These are phyloP conservation scores for Aepyceros melampus DNA, from an alignment of 2,113 vertebrate species.

Conservation along the genomic window DNA sequence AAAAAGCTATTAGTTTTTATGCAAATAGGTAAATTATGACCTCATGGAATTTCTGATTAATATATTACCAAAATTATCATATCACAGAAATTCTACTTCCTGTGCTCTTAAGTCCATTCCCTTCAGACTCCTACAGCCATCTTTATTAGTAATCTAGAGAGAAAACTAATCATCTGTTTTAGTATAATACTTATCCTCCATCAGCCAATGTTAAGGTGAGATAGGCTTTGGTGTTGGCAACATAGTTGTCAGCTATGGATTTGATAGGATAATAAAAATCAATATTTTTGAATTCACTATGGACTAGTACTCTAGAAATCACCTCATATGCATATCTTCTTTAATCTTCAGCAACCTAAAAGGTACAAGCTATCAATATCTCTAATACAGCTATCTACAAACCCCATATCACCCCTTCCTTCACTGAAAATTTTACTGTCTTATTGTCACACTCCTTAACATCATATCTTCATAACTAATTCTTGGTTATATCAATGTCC, in stretches of 20 bases:
- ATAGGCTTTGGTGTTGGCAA: neutral
- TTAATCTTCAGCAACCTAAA: neutral
- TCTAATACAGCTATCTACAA: neutral
- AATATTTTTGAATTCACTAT: neutral
- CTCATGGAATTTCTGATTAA: neutral
- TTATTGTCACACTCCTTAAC: neutral
- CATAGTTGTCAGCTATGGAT: neutral
- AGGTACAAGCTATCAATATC: neutral
- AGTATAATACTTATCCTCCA: neutral
- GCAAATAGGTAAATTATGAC: neutral
- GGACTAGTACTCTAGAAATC: neutral
- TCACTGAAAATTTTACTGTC: neutral
- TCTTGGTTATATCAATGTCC: neutral
- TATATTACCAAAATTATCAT: neutral
- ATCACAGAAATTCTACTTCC: neutral
- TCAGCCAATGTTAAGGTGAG: neutral
- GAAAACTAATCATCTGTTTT: neutral
- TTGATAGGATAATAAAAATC: neutral
- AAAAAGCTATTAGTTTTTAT: neutral
- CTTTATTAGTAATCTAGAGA: neutral
- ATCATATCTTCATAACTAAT: neutral
- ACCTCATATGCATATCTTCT: neutral
- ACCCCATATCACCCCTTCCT: neutral
- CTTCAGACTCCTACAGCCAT: neutral
- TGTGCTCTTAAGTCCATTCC: neutral